Conservation (phyloP, 2,888 invertebrate genomes). For the Leptopilina drosophilae region DNA sequence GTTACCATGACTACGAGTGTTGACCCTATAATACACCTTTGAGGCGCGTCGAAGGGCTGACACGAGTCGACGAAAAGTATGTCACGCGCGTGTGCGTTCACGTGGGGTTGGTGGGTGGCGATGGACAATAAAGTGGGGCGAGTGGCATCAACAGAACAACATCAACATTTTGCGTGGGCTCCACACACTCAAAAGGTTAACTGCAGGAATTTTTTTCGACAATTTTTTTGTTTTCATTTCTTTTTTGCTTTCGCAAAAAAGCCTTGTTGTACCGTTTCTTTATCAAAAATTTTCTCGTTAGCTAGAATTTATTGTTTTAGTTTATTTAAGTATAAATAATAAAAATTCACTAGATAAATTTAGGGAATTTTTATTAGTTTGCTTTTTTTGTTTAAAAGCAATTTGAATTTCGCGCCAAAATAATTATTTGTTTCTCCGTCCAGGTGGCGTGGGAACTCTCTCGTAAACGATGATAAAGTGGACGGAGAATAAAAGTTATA, state of each 20-base stretch:
- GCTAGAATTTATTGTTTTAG: too few species aligned
- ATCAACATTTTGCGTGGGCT: constrained; percentile 37
- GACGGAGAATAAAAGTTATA: too few species aligned
- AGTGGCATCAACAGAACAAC: constrained; percentile 42
- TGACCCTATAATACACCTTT: constrained; percentile 65
- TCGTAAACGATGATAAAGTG: too few species aligned
- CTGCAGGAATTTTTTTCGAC: background rate
- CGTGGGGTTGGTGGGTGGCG: constrained; percentile 49
- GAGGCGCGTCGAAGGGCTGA: constrained; percentile 61
- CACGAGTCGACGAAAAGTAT: constrained; percentile 64
- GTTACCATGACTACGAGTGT: constrained; percentile 73
- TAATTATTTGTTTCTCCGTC: too few species aligned
- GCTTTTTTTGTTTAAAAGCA: too few species aligned
- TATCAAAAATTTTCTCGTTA: too few species aligned
- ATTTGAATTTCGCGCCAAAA: too few species aligned
- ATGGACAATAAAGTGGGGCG: constrained; percentile 51
- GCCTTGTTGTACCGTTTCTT: background rate
- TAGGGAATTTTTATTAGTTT: too few species aligned
- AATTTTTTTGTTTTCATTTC: background rate
- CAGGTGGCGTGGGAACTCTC: too few species aligned
- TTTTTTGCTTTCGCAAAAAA: background rate
- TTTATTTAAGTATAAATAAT: too few species aligned
- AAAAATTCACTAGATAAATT: too few species aligned
- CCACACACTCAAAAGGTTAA: background rate
- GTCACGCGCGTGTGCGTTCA: constrained; percentile 63